These are phyloP conservation scores for Euplexia lucipara DNA, from an alignment of 2,888 invertebrate genomes.

Conservation along the genomic window DNA sequence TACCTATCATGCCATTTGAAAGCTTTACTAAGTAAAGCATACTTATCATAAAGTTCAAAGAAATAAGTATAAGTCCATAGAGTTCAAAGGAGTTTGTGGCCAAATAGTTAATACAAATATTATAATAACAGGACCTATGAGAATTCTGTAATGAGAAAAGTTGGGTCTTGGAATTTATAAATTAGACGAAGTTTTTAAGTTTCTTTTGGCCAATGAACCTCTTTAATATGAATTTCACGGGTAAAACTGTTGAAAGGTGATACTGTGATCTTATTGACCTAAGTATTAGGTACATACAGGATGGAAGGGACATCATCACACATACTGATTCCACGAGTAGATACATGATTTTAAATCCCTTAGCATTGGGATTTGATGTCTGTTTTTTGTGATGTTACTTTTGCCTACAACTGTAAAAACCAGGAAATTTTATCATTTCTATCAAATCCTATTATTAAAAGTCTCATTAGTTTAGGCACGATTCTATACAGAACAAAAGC, in stretches of 20 bases:
- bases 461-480: too few relatives aligned
- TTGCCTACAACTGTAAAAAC: too few relatives aligned
- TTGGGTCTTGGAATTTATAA: constrained; percentile 71
- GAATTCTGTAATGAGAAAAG: constrained; percentile 77
- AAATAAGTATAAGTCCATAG: constrained; percentile 31
- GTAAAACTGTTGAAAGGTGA: constrained; percentile 29
- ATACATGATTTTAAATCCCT: too few relatives aligned
- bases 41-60: constrained; percentile 18
- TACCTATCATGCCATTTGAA: neutral
- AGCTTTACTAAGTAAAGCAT: constrained; percentile 1
- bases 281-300: neutral
- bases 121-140: constrained; percentile 67
- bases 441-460: too few relatives aligned
- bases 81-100: constrained; percentile 33
- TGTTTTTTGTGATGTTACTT: too few relatives aligned
- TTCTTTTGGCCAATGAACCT: constrained; percentile 60
- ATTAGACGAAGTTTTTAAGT: constrained; percentile 75
- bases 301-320: too few relatives aligned
- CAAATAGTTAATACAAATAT: constrained; percentile 66
- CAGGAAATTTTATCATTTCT: too few relatives aligned
- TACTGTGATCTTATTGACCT: constrained; percentile 12
- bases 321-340: too few relatives aligned
- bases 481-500: too few relatives aligned
- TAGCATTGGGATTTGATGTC: too few relatives aligned
- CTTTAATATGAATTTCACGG: constrained; percentile 61